Base-by-base conservation (phyloP, 2,888 invertebrate species). In the Junonia oenone region DNA sequence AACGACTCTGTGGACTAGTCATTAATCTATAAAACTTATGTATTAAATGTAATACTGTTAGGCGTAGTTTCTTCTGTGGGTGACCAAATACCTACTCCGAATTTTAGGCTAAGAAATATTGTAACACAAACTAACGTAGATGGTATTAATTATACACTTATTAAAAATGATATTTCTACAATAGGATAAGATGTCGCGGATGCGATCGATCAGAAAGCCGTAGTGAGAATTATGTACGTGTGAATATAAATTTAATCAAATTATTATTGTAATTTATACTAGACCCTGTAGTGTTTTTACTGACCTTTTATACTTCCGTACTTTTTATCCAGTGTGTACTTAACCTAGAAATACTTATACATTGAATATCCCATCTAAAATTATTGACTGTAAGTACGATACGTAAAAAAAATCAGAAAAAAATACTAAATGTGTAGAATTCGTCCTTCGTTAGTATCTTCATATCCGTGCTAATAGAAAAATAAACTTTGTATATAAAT, bases 201-300 rank as follows among this genome's bases (percentile, higher is more conserved):
- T 58, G 77, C 76, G 78, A 75, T 73, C 62, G 64, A 75, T 65
- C 72, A 72, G 85, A 86, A 85, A 83, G 83, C 74, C 72, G 82
- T 86, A 87, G 86, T 87, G 86, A 87, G 85, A 88, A 73, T 76
- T 70, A 47, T 66, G 63, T 70, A 47, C 66, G 63, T 68, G 55
- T 68, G 59, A 67, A 68, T 70, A 69, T 65, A 67, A 67, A 67
- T 68, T 64, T 52, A 64, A 50, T 53, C 63, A 63, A 57, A 59
- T 65, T 67, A 66, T 60, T 68, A 78, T 72, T 78, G 79, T 83
- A 83, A 76, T 80, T 76, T 83, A 83, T 73, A 43, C 4, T 71
- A 79, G 74, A 64, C 68, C 81, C 82, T 67, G 76, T 86, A 86
- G 86, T 81, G 72, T 88, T 88, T 88, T 81, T 87, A 87, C 83